Percentiles rank a stretch among this genome's conserved stretches.
These are phyloP conservation scores for Nematolebias whitei DNA, from an alignment of 2,113 vertebrate species.

Conservation along the genomic window DNA sequence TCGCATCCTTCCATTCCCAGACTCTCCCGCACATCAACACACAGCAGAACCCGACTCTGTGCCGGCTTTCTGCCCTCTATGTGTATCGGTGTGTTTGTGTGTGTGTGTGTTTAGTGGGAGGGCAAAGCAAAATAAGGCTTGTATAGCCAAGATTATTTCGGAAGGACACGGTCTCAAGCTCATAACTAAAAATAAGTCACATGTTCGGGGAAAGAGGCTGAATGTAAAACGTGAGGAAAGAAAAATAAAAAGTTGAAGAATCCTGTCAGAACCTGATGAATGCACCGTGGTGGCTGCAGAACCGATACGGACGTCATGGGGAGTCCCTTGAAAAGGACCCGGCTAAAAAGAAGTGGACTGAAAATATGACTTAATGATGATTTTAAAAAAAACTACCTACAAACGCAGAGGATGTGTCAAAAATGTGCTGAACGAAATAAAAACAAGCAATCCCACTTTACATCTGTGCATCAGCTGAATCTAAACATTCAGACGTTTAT, in stretches of 20 bases:
- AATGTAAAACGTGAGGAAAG: too few species aligned
- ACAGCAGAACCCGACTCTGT: slow-evolving; percentile 32
- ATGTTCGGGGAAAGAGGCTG: slow-evolving; percentile 3
- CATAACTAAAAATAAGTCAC: slow-evolving; percentile 36
- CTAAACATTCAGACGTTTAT: not conserved
- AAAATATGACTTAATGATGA: too few species aligned
- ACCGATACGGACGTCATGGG: too few species aligned
- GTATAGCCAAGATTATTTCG: slow-evolving; percentile 38
- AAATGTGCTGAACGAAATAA: too few species aligned
- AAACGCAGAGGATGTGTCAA: too few species aligned
- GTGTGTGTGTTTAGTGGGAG: slow-evolving; percentile 31
- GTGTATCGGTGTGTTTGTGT: slow-evolving; percentile 23
- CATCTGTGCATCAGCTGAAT: not conserved
- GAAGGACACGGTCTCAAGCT: slow-evolving; percentile 32
- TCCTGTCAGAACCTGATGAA: not conserved
- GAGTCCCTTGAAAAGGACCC: too few species aligned
- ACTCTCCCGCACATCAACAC: slow-evolving; percentile 63
- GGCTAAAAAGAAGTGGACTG: too few species aligned
- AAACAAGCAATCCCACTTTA: not conserved
- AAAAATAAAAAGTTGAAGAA: not conserved
- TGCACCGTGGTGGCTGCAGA: not conserved
- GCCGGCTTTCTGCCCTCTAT: slow-evolving; percentile 27
- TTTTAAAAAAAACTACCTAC: too few species aligned
- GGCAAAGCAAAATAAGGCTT: slow-evolving; percentile 29
- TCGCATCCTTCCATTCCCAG: slow-evolving; percentile 69